Evolutionary conservation across 2,797 vertebrate genomes (phyloP).

Genomic region (Clarias pachynema): DNA sequence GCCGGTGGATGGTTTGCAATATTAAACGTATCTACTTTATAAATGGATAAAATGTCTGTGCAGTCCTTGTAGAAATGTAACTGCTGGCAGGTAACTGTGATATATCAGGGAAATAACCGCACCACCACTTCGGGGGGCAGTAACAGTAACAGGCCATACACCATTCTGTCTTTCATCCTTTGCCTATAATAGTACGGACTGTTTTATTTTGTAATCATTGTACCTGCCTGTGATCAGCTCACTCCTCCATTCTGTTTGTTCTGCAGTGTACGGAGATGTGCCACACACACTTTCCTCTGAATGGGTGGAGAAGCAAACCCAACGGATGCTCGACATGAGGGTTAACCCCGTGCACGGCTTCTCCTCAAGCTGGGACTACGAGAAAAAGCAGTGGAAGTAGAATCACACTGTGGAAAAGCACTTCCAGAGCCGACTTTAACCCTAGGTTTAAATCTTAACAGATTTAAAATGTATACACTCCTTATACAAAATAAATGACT

Average conservation of each 20-base stretch:
- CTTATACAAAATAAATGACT: slow-evolving; percentile 40
- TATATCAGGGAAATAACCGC: background rate
- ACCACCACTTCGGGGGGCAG: background rate
- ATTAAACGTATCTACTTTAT: background rate
- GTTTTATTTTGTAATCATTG: background rate
- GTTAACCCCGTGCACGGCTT: slow-evolving; percentile 63
- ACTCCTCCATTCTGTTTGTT: slow-evolving; percentile 8
- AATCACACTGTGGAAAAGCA: background rate
- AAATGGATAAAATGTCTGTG: background rate
- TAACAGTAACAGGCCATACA: background rate
- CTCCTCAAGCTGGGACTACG: slow-evolving; percentile 65
- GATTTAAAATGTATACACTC: slow-evolving; percentile 34
- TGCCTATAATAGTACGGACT: background rate
- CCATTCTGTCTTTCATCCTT: background rate
- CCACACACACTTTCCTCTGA: slow-evolving; percentile 64
- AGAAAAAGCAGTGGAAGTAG: slow-evolving; percentile 68
- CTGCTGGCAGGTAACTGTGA: background rate
- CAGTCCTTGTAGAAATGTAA: background rate
- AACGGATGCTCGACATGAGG: slow-evolving; percentile 67
- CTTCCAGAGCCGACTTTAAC: background rate
- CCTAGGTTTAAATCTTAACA: slow-evolving; percentile 16
- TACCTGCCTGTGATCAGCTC: background rate
- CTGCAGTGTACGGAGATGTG: slow-evolving; percentile 68
- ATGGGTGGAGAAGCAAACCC: slow-evolving; percentile 63
- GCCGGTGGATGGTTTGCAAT: background rate